Evolutionary conservation across 2,797 vertebrate species (phyloP).

Genomic region (Cossypha dichroa): DNA sequence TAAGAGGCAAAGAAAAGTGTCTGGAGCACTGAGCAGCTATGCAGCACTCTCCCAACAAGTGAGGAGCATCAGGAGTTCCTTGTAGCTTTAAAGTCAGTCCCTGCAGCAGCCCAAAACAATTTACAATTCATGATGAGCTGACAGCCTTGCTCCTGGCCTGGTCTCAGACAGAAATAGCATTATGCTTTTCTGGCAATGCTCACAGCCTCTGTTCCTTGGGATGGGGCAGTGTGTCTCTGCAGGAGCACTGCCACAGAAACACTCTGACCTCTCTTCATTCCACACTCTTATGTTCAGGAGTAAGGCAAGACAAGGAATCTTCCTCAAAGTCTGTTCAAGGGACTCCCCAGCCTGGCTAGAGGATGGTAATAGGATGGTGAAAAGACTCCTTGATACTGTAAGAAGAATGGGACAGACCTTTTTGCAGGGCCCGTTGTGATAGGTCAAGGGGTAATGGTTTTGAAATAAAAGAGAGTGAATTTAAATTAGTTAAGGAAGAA

Average conservation of each 20-base stretch:
- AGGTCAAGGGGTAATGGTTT: neutral
- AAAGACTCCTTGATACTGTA: neutral
- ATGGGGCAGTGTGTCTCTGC: neutral
- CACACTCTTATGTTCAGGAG: neutral
- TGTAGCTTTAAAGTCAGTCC: neutral
- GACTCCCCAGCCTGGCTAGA: neutral
- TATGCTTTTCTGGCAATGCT: neutral
- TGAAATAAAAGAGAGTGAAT: neutral
- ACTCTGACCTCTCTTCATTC: neutral
- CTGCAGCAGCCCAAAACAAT: neutral
- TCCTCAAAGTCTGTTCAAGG: neutral
- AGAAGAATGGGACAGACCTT: neutral
- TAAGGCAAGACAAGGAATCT: neutral
- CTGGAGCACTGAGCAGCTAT: neutral
- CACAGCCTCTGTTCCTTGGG: neutral
- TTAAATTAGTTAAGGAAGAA: neutral
- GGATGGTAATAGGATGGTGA: neutral
- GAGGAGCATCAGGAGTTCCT: neutral
- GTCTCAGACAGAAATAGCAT: neutral
- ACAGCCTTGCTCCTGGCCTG: neutral
- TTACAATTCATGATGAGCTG: neutral
- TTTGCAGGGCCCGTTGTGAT: neutral
- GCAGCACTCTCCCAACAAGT: neutral
- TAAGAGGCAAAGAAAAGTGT: neutral
- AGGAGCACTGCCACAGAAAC: neutral